Percentiles rank a stretch among this genome's conserved stretches.
These are phyloP conservation scores for Oceanodroma leucorhoa DNA, from an alignment of 2,797 vertebrate genomes.

Conservation along the genomic window DNA sequence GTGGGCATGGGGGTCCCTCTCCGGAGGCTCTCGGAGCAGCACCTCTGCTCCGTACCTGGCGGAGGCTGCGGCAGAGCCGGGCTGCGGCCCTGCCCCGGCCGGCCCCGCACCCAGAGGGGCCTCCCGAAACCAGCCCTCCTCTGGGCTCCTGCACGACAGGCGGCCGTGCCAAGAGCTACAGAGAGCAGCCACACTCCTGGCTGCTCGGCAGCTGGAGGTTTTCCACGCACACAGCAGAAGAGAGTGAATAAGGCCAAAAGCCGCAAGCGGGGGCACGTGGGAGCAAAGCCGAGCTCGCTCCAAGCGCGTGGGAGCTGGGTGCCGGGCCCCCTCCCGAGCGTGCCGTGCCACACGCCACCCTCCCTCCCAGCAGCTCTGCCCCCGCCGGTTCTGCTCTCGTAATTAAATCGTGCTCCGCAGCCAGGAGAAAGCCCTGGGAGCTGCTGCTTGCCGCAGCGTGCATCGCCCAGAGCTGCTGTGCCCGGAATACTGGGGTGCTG, in stretches of 20 bases:
- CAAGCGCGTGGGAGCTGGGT: neutral
- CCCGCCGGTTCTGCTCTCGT: fast-evolving
- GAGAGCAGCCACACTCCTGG: neutral
- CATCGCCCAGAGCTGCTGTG: fast-evolving
- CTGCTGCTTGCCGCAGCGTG: fast-evolving
- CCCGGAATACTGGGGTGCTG: fast-evolving
- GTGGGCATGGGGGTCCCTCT: fast-evolving
- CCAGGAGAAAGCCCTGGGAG: neutral
- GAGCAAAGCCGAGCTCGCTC: neutral
- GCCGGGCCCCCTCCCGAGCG: fast-evolving
- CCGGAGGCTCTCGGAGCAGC: fast-evolving
- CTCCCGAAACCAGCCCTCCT: neutral
- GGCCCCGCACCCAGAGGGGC: neutral
- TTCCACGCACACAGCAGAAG: fast-evolving
- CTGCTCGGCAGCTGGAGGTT: neutral
- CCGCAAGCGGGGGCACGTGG: fast-evolving
- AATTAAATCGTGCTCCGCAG: fast-evolving
- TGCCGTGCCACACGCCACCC: fast-evolving
- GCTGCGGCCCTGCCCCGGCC: neutral
- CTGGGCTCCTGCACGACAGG: neutral
- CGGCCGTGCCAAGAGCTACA: fast-evolving
- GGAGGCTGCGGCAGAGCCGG: neutral
- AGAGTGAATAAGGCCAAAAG: neutral
- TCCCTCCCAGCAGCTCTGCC: neutral
- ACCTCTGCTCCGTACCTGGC: fast-evolving